These are phyloP conservation scores for Macaria notata DNA, from an alignment of 2,888 invertebrate species.

Conservation along the genomic window DNA sequence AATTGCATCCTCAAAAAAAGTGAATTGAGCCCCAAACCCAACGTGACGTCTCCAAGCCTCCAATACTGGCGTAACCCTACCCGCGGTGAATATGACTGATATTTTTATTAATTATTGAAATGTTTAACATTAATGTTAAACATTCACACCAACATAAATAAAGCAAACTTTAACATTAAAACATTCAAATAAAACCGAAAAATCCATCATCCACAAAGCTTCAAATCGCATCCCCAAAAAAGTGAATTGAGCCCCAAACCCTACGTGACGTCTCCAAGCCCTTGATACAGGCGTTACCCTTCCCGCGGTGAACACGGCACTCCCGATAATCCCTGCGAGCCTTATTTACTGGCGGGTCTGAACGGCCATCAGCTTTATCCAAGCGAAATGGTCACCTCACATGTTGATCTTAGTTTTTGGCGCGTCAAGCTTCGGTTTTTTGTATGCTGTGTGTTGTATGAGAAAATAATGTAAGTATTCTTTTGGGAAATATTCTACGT, in stretches of 20 bases:
- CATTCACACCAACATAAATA: too few species aligned
- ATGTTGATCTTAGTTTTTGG: slow-evolving; percentile 36
- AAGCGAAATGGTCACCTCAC: slow-evolving; percentile 40
- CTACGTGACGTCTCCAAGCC: slow-evolving; percentile 10
- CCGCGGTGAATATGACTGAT: too few species aligned
- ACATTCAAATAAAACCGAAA: too few species aligned
- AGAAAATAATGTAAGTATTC: too few species aligned
- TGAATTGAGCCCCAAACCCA: too few species aligned
- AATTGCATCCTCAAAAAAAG: neutral
- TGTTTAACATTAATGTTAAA: too few species aligned
- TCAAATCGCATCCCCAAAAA: neutral
- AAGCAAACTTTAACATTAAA: too few species aligned
- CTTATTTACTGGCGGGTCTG: slow-evolving; percentile 67
- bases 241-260: neutral
- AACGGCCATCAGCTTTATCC: slow-evolving; percentile 45
- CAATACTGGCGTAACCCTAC: too few species aligned
- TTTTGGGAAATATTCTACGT: too few species aligned
- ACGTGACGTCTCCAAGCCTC: too few species aligned
- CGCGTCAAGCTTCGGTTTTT: slow-evolving; percentile 22
- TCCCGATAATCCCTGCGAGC: slow-evolving; percentile 68
- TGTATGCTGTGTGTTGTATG: too few species aligned
- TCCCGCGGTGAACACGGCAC: slow-evolving; percentile 58
- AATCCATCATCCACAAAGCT: neutral
- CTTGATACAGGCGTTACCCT: slow-evolving; percentile 37
- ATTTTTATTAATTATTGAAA: too few species aligned